A percentile compares a stretch with the other conserved stretches of the same genome.
Evolutionary conservation across 1,140 invertebrate species (phyloP).

Genomic region (Drosophila sproati): DNA sequence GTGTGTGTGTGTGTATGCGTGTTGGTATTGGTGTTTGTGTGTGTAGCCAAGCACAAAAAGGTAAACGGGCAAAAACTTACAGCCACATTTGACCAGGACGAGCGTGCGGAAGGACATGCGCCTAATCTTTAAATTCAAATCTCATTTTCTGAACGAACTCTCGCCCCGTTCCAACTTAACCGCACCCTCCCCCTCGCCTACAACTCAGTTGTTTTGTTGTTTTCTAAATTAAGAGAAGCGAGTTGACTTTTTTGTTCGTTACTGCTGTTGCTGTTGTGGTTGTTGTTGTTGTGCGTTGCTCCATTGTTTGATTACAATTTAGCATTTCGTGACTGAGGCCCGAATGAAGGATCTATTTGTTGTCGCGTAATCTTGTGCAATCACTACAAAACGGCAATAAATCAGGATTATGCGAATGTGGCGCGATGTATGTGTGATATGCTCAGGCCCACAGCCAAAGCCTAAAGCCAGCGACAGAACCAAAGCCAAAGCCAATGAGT

Average conservation of each 20-base stretch:
- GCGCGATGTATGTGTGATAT: constrained; percentile 76
- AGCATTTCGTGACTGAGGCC: constrained; percentile 78
- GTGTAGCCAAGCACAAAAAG: constrained; percentile 64
- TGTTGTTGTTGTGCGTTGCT: constrained; percentile 28
- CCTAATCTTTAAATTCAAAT: constrained; percentile 84
- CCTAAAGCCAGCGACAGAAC: constrained; percentile 10
- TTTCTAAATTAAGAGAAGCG: constrained; percentile 73
- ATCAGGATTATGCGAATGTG: constrained; percentile 84
- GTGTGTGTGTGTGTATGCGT: constrained; percentile 41
- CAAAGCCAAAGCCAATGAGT: constrained; percentile 36
- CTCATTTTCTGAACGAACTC: constrained; percentile 63
- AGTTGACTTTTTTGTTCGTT: constrained; percentile 45
- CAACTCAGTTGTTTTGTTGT: constrained; percentile 30
- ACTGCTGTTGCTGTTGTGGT: constrained; percentile 7
- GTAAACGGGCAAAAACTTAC: constrained; percentile 69
- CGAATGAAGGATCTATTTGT: constrained; percentile 83
- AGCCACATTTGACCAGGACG: constrained; percentile 72
- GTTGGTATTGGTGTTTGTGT: constrained; percentile 14
- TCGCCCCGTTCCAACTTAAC: constrained; percentile 9
- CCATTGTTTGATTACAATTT: constrained; percentile 83
- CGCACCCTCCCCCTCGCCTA: not conserved
- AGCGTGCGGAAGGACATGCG: constrained; percentile 63
- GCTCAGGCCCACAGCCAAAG: constrained; percentile 3
- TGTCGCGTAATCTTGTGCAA: constrained; percentile 82
- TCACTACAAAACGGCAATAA: constrained; percentile 84